Conservation (phyloP, 2,113 vertebrate species). For the Sula dactylatra region DNA sequence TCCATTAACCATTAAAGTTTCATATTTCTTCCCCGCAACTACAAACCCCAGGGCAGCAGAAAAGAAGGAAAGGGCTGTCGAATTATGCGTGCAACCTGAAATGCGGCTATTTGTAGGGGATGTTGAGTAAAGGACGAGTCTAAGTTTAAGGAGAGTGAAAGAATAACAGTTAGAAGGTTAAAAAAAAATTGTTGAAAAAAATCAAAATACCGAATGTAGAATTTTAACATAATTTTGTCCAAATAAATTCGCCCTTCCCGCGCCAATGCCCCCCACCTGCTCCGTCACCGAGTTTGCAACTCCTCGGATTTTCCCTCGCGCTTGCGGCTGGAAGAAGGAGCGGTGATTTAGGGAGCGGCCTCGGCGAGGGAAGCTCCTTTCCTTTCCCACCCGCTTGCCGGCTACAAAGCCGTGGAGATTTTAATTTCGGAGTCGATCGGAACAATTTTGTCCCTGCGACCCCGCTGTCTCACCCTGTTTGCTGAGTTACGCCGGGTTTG, state of each 20-base stretch:
- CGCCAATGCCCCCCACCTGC: fast-evolving
- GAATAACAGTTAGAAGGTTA: neutral
- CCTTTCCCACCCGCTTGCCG: neutral
- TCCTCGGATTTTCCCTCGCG: neutral
- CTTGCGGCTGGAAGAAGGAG: neutral
- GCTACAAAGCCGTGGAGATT: neutral
- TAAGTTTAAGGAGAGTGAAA: neutral
- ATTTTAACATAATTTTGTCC: neutral
- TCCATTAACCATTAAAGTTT: neutral
- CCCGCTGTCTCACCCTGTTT: slow-evolving; percentile 77
- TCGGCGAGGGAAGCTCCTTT: neutral
- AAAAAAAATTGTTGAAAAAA: neutral
- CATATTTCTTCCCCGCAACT: neutral
- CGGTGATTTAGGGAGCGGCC: neutral
- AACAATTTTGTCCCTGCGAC: slow-evolving; percentile 58
- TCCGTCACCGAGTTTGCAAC: neutral
- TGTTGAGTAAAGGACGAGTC: fast-evolving
- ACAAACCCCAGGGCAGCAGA: neutral
- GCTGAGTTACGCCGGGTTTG: slow-evolving; percentile 79
- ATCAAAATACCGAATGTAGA: fast-evolving
- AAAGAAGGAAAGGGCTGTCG: neutral
- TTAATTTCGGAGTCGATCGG: slow-evolving; percentile 49
- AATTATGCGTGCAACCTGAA: neutral
- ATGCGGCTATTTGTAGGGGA: neutral
- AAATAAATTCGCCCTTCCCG: neutral